Evolutionary conservation across 2,797 vertebrate genomes (phyloP).

Genomic region (Tapirus indicus): DNA sequence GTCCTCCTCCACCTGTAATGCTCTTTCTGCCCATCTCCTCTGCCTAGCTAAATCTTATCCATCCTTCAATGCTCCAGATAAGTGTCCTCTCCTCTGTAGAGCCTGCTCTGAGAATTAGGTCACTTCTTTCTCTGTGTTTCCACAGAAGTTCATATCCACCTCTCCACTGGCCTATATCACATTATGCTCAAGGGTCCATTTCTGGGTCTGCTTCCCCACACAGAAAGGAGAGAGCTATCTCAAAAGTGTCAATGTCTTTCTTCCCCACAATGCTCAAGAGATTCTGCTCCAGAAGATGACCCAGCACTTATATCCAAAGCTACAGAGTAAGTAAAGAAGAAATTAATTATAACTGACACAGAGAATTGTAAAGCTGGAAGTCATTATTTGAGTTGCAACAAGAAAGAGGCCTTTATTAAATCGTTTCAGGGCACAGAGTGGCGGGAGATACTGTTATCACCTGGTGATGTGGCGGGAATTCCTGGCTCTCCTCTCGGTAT

Average conservation of each 20-base stretch:
- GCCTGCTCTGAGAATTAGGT: not conserved
- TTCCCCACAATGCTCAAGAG: not conserved
- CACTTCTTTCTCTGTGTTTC: not conserved
- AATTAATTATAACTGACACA: slow-evolving; percentile 51
- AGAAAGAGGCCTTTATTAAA: slow-evolving; percentile 57
- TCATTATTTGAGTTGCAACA: slow-evolving; percentile 48
- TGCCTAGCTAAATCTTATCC: not conserved
- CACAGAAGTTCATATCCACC: not conserved
- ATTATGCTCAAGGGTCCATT: not conserved
- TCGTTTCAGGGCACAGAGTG: slow-evolving; percentile 13
- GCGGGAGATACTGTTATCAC: slow-evolving; percentile 39
- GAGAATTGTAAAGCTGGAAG: slow-evolving; percentile 29
- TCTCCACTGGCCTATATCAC: not conserved
- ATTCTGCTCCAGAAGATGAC: not conserved
- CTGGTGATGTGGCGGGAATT: slow-evolving; percentile 14
- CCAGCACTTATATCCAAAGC: not conserved
- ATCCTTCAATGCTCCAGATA: not conserved
- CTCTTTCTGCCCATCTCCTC: not conserved
- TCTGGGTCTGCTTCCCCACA: not conserved
- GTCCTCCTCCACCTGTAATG: not conserved
- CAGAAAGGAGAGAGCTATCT: not conserved
- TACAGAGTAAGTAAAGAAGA: not conserved
- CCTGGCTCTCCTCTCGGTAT: slow-evolving; percentile 60
- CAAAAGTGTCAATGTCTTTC: not conserved
- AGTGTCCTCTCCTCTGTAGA: not conserved